Evolutionary conservation across 2,888 invertebrate genomes (phyloP).

Genomic region (Ormia ochracea): DNA sequence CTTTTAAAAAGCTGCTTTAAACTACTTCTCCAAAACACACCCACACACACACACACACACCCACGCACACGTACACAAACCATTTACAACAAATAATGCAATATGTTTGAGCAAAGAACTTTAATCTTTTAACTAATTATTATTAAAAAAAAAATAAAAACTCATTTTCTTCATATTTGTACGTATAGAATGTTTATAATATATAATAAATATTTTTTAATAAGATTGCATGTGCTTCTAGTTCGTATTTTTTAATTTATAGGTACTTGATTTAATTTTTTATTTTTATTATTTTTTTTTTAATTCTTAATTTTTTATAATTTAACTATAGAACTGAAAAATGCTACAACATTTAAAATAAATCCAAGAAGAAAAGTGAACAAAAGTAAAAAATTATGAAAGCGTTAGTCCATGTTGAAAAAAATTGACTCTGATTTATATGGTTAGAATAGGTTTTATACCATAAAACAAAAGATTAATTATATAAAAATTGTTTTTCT

Average conservation of each 20-base stretch:
- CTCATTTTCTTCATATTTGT: slow-evolving; percentile 14
- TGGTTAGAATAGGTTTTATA: slow-evolving; percentile 52
- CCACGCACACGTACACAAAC: slow-evolving; percentile 17
- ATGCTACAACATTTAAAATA: neutral
- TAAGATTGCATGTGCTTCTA: slow-evolving; percentile 62
- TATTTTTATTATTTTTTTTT: too few species aligned
- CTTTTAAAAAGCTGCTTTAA: slow-evolving; percentile 62
- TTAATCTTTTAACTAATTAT: slow-evolving; percentile 38
- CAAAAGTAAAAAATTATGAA: neutral
- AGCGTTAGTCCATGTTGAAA: slow-evolving; percentile 2
- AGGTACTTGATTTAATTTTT: slow-evolving; percentile 57
- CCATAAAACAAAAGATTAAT: slow-evolving; percentile 56
- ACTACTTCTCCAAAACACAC: slow-evolving; percentile 9
- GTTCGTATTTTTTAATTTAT: slow-evolving; percentile 61
- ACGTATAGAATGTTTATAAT: slow-evolving; percentile 15
- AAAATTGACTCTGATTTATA: slow-evolving; percentile 25
- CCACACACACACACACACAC: neutral
- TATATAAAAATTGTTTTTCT: slow-evolving; percentile 56
- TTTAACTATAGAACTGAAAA: slow-evolving; percentile 18
- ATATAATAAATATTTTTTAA: slow-evolving; percentile 11
- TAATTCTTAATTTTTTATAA: slow-evolving; percentile 28
- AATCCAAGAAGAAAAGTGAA: neutral
- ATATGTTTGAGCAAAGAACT: slow-evolving; percentile 47
- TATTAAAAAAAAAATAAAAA: slow-evolving; percentile 23
- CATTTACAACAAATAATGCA: slow-evolving; percentile 46